Evolutionary conservation across 2,888 invertebrate species (phyloP).

Genomic region (Perizoma flavofasciatum): DNA sequence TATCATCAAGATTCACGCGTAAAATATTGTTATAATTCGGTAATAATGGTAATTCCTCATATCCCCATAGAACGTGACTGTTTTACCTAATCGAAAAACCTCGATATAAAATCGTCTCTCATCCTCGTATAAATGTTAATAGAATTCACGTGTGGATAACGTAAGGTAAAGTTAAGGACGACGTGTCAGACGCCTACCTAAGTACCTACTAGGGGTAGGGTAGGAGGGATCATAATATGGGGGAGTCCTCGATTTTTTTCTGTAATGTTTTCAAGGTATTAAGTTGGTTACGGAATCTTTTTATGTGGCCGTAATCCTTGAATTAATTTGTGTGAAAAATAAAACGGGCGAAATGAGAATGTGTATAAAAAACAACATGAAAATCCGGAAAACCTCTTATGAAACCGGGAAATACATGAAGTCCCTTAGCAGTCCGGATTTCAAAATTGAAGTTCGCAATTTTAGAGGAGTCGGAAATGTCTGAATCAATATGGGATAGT

Average conservation of each 20-base stretch:
- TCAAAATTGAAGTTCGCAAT: constrained; percentile 13
- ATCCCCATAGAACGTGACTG: constrained; percentile 30
- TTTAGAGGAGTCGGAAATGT: constrained; percentile 18
- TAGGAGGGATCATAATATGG: constrained; percentile 35
- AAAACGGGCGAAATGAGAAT: constrained; percentile 10
- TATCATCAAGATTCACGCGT: constrained; percentile 9
- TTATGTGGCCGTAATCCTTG: constrained; percentile 37
- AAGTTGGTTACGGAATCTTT: constrained; percentile 32
- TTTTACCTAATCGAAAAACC: constrained; percentile 15
- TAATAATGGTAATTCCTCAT: constrained; percentile 25
- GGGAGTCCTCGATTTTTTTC: constrained; percentile 30
- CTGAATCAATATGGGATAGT: constrained; percentile 21
- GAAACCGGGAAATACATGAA: constrained; percentile 5
- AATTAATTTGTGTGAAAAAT: constrained; percentile 35
- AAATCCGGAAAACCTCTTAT: background rate
- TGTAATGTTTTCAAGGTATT: constrained; percentile 26
- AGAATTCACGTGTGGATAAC: constrained; percentile 30
- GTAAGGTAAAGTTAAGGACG: constrained; percentile 27
- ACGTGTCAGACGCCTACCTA: constrained; percentile 17
- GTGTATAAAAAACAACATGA: background rate
- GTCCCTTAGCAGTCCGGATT: background rate
- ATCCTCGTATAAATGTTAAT: constrained; percentile 35
- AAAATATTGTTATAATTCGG: constrained; percentile 23
- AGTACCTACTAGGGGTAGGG: constrained; percentile 14
- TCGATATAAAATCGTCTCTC: constrained; percentile 6